Base-by-base conservation (phyloP, 37 sponge, comb jelly and placozoan genomes). In the Halichondria panicea region DNA sequence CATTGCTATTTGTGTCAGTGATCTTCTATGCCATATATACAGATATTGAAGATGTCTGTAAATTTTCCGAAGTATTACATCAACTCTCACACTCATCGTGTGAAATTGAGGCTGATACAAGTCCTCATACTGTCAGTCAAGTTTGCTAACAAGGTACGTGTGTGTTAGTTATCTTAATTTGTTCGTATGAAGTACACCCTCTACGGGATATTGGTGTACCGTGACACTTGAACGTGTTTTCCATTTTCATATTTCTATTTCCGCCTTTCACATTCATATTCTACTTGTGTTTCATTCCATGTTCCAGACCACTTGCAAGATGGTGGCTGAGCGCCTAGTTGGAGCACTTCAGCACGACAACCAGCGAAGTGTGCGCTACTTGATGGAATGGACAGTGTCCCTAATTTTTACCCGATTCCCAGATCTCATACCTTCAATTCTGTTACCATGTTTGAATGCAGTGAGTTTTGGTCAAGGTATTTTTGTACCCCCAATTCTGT, bases 301-400 rank as follows among this genome's bases (percentile, higher is more conserved):
- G 19, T 48, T 48, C 48, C 15, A 89, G 89, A 56, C 27, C 37
- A 44, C 59, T n/a, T 66, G 36, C 27, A 55, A 21, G 6, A 2
- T 34, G 7, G 39, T 92, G 32, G 40, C 70, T 19, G 22, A 60
- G 57, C 12, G 25, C 15, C 55, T 77, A 31, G 72, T 90, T 9
- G 40, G 78, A 35, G 43, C 61, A 2, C 65, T 91, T 52, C 76
- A 57, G 44, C 63, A 36, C 63, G 91, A 91, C 70, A 91, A 90
- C 60, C 94, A 94, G 74, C 58, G 80, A 25, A 91, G 92, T 28
- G 94, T 94, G 11, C 63, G 87, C 19, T 74, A 86, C 43, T 41
- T 74, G 54, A 71, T 91, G 57, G 94, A 94, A 61, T 94, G 94
- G 91, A 31, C 57, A 19, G 63, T 77, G 0, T 61, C 63, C 3